Evolutionary conservation across 2,797 vertebrate species (phyloP).

Genomic region (Enteromius thamalakanensis): DNA sequence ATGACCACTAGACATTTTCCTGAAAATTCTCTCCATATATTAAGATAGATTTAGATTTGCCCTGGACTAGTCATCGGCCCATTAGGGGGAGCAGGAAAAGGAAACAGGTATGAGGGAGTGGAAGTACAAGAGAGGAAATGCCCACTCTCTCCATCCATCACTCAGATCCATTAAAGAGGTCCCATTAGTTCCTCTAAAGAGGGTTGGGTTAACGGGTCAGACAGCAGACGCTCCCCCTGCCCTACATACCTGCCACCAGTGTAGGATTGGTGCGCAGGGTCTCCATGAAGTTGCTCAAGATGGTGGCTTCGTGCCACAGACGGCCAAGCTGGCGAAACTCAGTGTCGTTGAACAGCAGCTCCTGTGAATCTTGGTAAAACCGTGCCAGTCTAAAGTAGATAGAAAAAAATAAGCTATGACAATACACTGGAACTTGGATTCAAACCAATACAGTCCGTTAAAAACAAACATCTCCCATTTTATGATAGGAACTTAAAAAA

Average conservation of each 20-base stretch:
- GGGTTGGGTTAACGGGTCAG: conserved; percentile 4
- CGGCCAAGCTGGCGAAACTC: conserved; percentile 79
- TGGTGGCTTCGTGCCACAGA: conserved; percentile 85
- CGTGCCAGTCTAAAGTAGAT: conserved; percentile 81
- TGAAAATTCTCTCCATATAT: not conserved
- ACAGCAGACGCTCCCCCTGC: not conserved
- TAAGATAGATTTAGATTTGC: not conserved
- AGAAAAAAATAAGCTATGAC: not conserved
- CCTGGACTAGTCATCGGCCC: not conserved
- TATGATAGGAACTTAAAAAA: not conserved
- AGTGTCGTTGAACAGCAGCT: conserved; percentile 79
- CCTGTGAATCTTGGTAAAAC: conserved; percentile 86
- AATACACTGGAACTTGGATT: not conserved
- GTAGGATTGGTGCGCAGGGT: conserved; percentile 84
- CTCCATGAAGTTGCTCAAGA: conserved; percentile 89
- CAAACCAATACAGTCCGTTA: not conserved
- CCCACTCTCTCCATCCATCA: conserved; percentile 40
- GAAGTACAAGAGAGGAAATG: conserved; percentile 37
- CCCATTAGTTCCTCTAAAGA: conserved; percentile 11
- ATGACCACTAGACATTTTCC: not conserved
- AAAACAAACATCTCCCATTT: not conserved
- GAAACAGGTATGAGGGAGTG: conserved; percentile 6
- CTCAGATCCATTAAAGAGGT: conserved; percentile 6
- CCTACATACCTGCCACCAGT: conserved; percentile 79
- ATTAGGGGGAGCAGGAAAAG: conserved; percentile 32